A percentile compares a stretch with the other conserved stretches of the same genome.
These are phyloP conservation scores for Elmis aenea DNA, from an alignment of 2,888 invertebrate genomes.

Conservation along the genomic window DNA sequence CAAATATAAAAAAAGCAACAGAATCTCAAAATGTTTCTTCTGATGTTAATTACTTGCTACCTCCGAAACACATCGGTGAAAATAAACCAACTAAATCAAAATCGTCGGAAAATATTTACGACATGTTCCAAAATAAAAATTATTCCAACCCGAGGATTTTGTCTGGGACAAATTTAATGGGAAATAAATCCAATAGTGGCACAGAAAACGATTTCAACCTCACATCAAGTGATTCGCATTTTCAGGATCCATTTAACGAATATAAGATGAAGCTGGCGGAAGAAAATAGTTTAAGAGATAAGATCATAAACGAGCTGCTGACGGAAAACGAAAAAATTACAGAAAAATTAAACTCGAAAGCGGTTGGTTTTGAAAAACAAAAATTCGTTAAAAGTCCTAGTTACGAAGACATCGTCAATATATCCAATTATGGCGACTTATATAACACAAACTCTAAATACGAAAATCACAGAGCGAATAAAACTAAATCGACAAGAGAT, in stretches of 20 bases:
- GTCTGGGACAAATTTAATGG: no score
- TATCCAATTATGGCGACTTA: conserved; percentile 4
- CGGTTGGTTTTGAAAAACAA: conserved; percentile 1
- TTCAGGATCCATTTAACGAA: conserved; percentile 24
- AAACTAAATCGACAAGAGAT: conserved; percentile 1
- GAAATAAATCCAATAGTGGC: no score
- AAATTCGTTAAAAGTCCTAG: conserved; percentile 11
- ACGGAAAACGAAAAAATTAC: conserved; percentile 37
- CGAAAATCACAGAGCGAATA: conserved; percentile 6
- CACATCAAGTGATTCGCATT: no score
- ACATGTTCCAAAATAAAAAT: background rate
- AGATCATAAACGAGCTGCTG: conserved; percentile 39
- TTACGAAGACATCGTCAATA: conserved; percentile 16
- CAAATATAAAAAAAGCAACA: conserved; percentile 29
- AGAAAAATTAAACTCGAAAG: conserved; percentile 15
- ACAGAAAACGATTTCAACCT: no score
- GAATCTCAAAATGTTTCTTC: conserved; percentile 16
- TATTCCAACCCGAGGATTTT: background rate
- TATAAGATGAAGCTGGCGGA: conserved; percentile 37
- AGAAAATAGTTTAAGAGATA: conserved; percentile 37
- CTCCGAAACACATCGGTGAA: background rate
- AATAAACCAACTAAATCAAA: conserved; percentile 28
- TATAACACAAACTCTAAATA: conserved; percentile 23
- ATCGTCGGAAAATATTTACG: conserved; percentile 32
- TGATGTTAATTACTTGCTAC: conserved; percentile 6